Percentiles rank a stretch among this genome's conserved stretches.
phyloP scores from a whole-genome alignment of 2,113 vertebrate species.

The Equus przewalskii region DNA sequence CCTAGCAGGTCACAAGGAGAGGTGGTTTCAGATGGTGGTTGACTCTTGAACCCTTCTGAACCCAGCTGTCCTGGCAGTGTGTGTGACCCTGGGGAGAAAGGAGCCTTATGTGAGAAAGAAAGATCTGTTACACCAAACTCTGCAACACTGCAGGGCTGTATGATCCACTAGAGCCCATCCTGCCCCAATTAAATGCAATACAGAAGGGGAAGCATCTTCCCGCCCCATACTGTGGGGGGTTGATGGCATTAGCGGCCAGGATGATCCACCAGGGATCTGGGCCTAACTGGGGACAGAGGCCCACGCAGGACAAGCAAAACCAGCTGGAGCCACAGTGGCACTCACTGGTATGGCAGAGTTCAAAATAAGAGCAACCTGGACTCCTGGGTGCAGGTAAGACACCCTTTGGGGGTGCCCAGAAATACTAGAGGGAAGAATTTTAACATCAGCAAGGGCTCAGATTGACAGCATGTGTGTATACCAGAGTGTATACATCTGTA shows the following conservation, averaged over 20 bases:
- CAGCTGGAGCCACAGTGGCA: background rate
- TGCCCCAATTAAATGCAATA: background rate
- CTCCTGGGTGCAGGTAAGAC: background rate
- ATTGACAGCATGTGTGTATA: background rate
- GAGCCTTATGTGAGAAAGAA: background rate
- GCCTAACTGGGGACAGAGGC: background rate
- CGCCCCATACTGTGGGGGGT: rapidly evolving
- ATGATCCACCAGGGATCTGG: background rate
- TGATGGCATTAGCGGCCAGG: background rate
- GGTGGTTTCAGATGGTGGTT: background rate
- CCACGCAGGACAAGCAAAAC: background rate
- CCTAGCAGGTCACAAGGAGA: background rate
- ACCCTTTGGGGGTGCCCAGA: background rate
- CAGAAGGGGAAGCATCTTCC: background rate
- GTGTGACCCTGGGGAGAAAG: background rate
- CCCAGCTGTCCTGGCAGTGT: background rate
- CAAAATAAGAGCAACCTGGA: background rate
- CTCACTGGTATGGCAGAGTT: background rate
- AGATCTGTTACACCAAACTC: background rate
- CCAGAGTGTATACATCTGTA: background rate
- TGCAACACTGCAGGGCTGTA: rapidly evolving
- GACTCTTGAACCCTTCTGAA: background rate
- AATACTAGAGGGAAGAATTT: background rate
- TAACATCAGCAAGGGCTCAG: background rate
- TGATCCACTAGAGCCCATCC: background rate